Conservation (phyloP, 2,888 invertebrate genomes). For the Lysandra bellargus region DNA sequence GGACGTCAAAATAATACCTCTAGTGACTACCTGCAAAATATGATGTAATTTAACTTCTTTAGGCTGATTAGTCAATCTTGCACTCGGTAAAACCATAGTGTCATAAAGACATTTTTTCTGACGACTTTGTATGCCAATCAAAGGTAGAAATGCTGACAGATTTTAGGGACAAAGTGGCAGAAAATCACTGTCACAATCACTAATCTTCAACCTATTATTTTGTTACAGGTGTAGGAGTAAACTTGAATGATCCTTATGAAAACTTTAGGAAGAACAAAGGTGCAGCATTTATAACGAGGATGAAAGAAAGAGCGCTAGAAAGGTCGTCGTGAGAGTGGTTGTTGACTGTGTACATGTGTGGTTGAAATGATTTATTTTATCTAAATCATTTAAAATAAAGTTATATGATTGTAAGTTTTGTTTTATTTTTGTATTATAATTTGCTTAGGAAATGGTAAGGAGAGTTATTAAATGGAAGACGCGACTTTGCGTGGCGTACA, state of each 20-base stretch:
- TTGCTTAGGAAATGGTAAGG: not conserved
- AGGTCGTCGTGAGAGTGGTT: conserved; percentile 71
- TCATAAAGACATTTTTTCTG: too few relatives aligned
- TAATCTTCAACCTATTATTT: not conserved
- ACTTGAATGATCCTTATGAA: conserved; percentile 96
- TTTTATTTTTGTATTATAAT: conserved; percentile 10
- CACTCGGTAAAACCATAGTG: too few relatives aligned
- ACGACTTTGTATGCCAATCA: too few relatives aligned
- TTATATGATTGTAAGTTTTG: conserved; percentile 49
- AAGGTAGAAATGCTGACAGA: too few relatives aligned
- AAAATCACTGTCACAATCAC: too few relatives aligned
- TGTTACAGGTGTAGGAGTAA: conserved; percentile 91
- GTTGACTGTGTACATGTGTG: conserved; percentile 73
- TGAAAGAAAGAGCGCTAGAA: conserved; percentile 94
- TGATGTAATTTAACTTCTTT: too few relatives aligned
- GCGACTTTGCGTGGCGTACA: too few relatives aligned
- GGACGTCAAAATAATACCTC: too few relatives aligned
- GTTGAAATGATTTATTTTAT: conserved; percentile 74
- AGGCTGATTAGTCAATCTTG: too few relatives aligned
- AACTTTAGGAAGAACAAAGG: conserved; percentile 98
- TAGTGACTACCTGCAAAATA: too few relatives aligned
- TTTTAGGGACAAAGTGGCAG: too few relatives aligned
- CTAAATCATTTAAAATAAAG: conserved; percentile 73
- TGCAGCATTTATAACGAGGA: conserved; percentile 95
- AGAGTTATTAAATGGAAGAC: too few relatives aligned